Evolutionary conservation across 1,140 invertebrate genomes (phyloP).

Genomic region (Drosophila bifasciata): DNA sequence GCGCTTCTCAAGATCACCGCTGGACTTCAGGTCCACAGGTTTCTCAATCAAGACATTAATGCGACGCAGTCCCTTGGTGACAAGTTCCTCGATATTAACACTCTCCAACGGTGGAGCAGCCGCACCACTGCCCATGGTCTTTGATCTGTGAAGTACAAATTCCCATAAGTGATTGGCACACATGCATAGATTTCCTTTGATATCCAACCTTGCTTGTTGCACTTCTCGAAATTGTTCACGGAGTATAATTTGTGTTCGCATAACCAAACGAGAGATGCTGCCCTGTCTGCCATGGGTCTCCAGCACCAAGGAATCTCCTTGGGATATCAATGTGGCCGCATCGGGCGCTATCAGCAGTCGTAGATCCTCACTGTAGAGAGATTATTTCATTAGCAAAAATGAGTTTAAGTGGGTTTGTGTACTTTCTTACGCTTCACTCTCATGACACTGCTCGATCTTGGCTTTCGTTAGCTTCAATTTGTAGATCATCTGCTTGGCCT

Average conservation of each 20-base stretch:
- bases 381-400: background rate
- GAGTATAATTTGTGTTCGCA: constrained; percentile 78
- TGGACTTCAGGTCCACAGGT: constrained; percentile 73
- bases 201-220: constrained; percentile 74
- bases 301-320: constrained; percentile 90
- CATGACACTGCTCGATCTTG: constrained; percentile 87
- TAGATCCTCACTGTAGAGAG: constrained; percentile 66
- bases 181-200: background rate
- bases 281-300: constrained; percentile 85
- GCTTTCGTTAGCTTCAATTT: constrained; percentile 88
- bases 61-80: constrained; percentile 76
- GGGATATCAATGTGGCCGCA: constrained; percentile 91
- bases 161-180: background rate
- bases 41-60: constrained; percentile 82
- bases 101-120: constrained; percentile 58
- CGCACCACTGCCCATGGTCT: constrained; percentile 36
- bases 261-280: constrained; percentile 73
- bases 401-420: background rate
- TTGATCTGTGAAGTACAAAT: constrained; percentile 50
- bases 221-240: constrained; percentile 82
- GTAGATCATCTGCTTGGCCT: constrained; percentile 87
- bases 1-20: constrained; percentile 72
- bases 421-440: constrained; percentile 85
- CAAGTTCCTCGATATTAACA: constrained; percentile 79
- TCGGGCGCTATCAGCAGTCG: constrained; percentile 88